Percentiles rank a stretch among this genome's conserved stretches.
These are phyloP conservation scores for Oligia latruncula DNA, from an alignment of 2,888 invertebrate genomes.

Conservation along the genomic window DNA sequence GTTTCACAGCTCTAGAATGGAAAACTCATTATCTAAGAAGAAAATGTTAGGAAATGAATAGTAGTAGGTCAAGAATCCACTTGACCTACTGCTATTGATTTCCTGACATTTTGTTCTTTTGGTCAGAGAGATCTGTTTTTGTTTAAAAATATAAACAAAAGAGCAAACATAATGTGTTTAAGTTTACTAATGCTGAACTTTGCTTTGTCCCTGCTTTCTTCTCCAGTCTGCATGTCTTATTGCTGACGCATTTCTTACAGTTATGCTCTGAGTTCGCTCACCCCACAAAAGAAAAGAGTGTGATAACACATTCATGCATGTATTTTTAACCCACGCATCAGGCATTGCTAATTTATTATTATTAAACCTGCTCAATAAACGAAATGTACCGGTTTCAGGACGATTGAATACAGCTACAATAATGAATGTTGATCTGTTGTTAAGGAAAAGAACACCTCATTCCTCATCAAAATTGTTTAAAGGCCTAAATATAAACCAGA, in stretches of 20 bases:
- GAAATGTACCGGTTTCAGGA: slow-evolving; percentile 36
- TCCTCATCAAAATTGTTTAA: neutral
- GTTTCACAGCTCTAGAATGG: neutral
- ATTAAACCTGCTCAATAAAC: slow-evolving; percentile 30
- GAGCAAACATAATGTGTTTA: neutral
- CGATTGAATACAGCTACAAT: neutral
- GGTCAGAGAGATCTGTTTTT: neutral
- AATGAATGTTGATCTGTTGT: slow-evolving; percentile 14
- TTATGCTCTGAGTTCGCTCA: slow-evolving; percentile 52
- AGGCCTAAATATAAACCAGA: neutral
- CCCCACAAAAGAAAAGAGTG: slow-evolving; percentile 42
- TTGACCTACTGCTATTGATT: neutral
- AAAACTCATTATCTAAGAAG: neutral
- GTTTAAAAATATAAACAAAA: neutral
- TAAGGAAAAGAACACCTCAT: neutral
- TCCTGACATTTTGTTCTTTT: neutral
- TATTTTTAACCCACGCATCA: slow-evolving; percentile 46
- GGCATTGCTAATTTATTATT: slow-evolving; percentile 45
- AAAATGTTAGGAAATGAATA: no score
- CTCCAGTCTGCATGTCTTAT: slow-evolving; percentile 5
- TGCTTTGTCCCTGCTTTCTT: neutral
- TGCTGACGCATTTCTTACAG: slow-evolving; percentile 37
- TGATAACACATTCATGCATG: slow-evolving; percentile 39
- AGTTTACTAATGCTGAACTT: no score
- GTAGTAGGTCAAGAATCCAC: no score